Base-by-base conservation (phyloP, 92 coral and sea anemone genomes). In the Anthopleura xanthogrammica region DNA sequence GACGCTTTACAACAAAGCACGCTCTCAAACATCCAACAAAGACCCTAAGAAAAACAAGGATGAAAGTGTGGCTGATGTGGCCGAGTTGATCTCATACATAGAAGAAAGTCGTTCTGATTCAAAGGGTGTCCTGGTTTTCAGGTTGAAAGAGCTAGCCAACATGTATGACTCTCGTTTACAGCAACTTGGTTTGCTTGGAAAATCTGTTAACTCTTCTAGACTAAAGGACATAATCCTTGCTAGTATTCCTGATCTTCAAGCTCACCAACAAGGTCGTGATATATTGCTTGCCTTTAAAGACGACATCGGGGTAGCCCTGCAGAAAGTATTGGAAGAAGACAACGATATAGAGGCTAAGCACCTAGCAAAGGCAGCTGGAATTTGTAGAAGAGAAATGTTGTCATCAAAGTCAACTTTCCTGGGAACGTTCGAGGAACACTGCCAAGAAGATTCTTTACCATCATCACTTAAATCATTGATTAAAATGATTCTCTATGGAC, bases 81-180 rank as follows among this genome's bases (percentile, higher is more conserved):
- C 95, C 46, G 93, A 92, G 89, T 82, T 92, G 16, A 77, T 93
- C 20, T 46, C 89, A 19, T 88, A 79, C 65, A 93, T 90, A 16
- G 91, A 87, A 74, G 90, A 92, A 79, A 48, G 82, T 2, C 85
- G 88, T 19, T 41, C 48, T 3, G 54, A 6, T 16, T 23, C 29
- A 24, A 73, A 62, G 14, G 83, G 60, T 14, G 23, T 82, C 8
- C 85, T n/a, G 19, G 72, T 73, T 29, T 86, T 89, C 77, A 89
- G 72, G 73, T 55, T 86, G 13, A 73, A 83, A 64, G 92, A 90
- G 43, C 86, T 90, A 10, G 82, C 90, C 29, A 82, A 41, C 14
- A 83, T 82, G 87, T 90, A 90, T 79, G 54, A 23, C 20, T 16
- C 75, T 57, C 68, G 87, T 7, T 13, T 90, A 57, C 43, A 83